phyloP scores from a whole-genome alignment of 1,140 invertebrate species.

The Aricia agestis region DNA sequence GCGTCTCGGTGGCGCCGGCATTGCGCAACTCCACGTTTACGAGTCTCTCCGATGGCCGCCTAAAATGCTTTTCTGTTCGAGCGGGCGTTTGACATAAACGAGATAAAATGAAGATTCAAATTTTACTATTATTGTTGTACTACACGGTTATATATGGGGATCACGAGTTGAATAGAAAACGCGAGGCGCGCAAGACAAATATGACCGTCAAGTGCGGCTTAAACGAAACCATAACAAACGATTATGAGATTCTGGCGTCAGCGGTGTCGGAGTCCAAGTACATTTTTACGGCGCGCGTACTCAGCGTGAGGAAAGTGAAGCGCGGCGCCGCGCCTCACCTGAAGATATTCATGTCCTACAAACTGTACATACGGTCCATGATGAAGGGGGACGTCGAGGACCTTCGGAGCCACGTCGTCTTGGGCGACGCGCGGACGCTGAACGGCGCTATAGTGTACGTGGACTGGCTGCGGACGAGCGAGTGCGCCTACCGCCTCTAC shows the following conservation, averaged over 20 bases:
- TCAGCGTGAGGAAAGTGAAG: conserved; percentile 69
- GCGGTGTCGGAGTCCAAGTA: conserved; percentile 71
- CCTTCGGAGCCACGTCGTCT: conserved; percentile 54
- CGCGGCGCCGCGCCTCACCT: conserved; percentile 47
- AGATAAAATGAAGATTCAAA: conserved; percentile 58
- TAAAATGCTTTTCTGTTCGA: conserved; percentile 47
- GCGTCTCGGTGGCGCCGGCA: conserved; percentile 69
- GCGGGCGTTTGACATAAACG: conserved; percentile 30
- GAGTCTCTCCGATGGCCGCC: conserved; percentile 46
- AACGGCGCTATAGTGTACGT: conserved; percentile 67
- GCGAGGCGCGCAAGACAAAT: conserved; percentile 61
- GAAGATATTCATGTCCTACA: conserved; percentile 66
- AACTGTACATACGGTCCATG: conserved; percentile 59
- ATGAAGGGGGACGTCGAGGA: conserved; percentile 65
- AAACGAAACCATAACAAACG: conserved; percentile 72
- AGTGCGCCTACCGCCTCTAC: conserved; percentile 66
- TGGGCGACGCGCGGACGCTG: conserved; percentile 57
- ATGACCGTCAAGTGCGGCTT: conserved; percentile 66
- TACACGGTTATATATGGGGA: conserved; percentile 49
- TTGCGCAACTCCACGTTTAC: conserved; percentile 63
- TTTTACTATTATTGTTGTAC: conserved; percentile 59
- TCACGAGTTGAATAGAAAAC: conserved; percentile 49
- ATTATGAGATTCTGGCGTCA: conserved; percentile 71
- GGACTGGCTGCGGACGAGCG: conserved; percentile 63
- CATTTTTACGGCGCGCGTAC: conserved; percentile 67